phyloP scores from a whole-genome alignment of 35 echinoderm and acorn worm genomes.

The Diadema setosum region DNA sequence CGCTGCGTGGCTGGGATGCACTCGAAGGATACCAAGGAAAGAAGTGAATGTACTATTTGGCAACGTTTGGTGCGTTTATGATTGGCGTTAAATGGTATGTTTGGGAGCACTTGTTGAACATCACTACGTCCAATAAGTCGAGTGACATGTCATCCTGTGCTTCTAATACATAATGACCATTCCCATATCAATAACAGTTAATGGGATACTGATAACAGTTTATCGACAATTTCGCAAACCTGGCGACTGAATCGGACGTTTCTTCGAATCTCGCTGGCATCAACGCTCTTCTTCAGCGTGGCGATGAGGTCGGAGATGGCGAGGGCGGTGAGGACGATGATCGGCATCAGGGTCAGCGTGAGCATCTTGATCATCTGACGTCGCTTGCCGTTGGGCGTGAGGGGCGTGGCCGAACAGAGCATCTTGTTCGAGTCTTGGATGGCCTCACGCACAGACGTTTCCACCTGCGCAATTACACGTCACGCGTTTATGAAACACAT shows the following conservation, averaged over 20 bases:
- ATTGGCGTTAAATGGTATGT: too few relatives aligned
- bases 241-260: conserved; percentile 80
- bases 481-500: not conserved
- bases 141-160: too few relatives aligned
- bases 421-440: conserved; percentile 52
- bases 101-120: too few relatives aligned
- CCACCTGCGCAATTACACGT: not conserved
- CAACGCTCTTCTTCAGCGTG: conserved; percentile 57
- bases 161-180: too few relatives aligned
- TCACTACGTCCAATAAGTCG: too few relatives aligned
- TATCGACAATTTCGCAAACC: too few relatives aligned
- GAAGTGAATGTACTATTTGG: too few relatives aligned
- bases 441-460: conserved; percentile 36
- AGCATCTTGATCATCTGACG: conserved; percentile 79
- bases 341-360: conserved; percentile 70
- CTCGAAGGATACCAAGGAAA: too few relatives aligned
- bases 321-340: conserved; percentile 59
- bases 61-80: too few relatives aligned
- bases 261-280: conserved; percentile 62
- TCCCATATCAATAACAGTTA: too few relatives aligned
- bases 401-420: conserved; percentile 42
- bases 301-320: conserved; percentile 76
- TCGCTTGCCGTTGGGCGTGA: conserved; percentile 68
- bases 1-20: too few relatives aligned
- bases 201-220: too few relatives aligned